Percentiles rank a stretch among this genome's conserved stretches.
phyloP scores from a whole-genome alignment of 2,797 vertebrate genomes.

The Acanthornis magna region DNA sequence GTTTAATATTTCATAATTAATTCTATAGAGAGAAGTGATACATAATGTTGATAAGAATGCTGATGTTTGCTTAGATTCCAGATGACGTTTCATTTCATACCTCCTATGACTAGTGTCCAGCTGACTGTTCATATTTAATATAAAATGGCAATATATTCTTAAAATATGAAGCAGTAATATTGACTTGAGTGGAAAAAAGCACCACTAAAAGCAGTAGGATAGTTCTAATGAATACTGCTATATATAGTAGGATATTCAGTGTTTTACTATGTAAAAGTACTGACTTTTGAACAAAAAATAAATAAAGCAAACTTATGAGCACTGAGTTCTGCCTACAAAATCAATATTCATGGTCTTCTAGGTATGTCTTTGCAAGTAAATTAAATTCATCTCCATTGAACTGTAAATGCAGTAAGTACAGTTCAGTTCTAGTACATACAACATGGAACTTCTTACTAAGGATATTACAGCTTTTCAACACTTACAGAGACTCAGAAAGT shows the following conservation, averaged over 20 bases:
- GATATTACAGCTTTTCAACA: not conserved
- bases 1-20: not conserved
- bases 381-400: not conserved
- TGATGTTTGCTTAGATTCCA: not conserved
- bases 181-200: not conserved
- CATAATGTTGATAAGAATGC: not conserved
- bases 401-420: not conserved
- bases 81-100: not conserved
- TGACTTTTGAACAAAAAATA: not conserved
- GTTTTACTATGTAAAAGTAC: not conserved
- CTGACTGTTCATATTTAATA: not conserved
- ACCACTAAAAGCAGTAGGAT: not conserved
- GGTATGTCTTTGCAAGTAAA: not conserved
- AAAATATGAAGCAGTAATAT: not conserved
- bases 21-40: not conserved
- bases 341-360: not conserved
- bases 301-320: not conserved
- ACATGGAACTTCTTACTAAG: not conserved
- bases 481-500: not conserved
- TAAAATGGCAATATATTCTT: not conserved
- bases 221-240: not conserved
- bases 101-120: not conserved
- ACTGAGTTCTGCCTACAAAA: not conserved
- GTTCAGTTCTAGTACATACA: not conserved
- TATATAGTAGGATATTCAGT: not conserved